phyloP scores from a whole-genome alignment of 2,888 invertebrate genomes.

The Pocota personata region DNA sequence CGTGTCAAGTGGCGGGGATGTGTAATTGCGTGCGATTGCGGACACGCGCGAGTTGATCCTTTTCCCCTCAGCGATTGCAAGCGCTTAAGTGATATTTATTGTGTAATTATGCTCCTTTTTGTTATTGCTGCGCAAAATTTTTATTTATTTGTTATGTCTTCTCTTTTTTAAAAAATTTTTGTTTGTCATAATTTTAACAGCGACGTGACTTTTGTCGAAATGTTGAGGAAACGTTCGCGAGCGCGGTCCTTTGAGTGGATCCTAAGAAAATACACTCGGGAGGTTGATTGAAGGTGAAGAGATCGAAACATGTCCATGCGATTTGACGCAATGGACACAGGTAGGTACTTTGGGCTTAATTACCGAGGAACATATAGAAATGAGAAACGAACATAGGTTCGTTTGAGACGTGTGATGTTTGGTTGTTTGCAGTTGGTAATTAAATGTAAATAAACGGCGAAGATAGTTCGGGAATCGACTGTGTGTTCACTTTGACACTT shows the following conservation, averaged over 20 bases:
- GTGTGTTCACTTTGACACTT: conserved; percentile 62
- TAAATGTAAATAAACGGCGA: conserved; percentile 54
- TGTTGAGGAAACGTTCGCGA: not conserved
- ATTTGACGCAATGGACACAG: conserved; percentile 12
- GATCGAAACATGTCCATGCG: conserved; percentile 44
- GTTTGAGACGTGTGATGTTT: conserved; percentile 4
- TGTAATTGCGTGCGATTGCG: conserved; percentile 47
- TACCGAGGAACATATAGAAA: not conserved
- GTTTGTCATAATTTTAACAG: conserved; percentile 24
- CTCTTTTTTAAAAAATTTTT: conserved; percentile 17
- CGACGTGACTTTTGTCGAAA: conserved; percentile 58
- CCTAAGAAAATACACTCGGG: conserved; percentile 61
- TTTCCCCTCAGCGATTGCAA: conserved; percentile 28
- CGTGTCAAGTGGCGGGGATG: conserved; percentile 45
- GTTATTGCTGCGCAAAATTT: conserved; percentile 64
- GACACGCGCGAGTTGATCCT: conserved; percentile 71
- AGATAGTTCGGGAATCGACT: conserved; percentile 16
- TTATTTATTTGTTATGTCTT: conserved; percentile 47
- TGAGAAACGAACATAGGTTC: conserved; percentile 3
- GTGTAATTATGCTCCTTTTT: conserved; percentile 65
- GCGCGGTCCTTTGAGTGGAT: conserved; percentile 60
- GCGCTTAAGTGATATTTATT: conserved; percentile 70
- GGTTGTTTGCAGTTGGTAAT: conserved; percentile 37
- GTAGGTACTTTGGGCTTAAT: conserved; percentile 24
- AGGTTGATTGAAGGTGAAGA: conserved; percentile 63